These are phyloP conservation scores for Peromyscus polionotus DNA, from an alignment of 2,113 vertebrate genomes.

Conservation along the genomic window DNA sequence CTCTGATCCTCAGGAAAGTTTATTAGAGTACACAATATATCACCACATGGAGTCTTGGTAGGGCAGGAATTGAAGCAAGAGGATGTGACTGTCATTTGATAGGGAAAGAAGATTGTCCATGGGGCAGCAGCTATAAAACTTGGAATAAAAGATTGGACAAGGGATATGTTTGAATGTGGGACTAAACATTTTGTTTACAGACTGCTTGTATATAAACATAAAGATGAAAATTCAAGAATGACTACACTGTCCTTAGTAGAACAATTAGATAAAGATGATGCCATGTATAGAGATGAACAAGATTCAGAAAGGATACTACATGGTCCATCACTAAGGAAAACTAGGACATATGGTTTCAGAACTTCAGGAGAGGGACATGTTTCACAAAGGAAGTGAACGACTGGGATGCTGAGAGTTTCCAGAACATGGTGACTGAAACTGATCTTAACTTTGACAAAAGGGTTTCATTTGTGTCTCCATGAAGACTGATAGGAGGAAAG, in stretches of 20 bases:
- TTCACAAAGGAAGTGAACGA: neutral
- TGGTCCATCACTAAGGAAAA: neutral
- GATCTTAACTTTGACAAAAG: neutral
- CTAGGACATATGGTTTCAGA: neutral
- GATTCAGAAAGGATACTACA: neutral
- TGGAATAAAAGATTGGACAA: neutral
- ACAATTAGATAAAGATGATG: neutral
- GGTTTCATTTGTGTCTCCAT: neutral
- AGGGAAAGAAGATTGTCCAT: neutral
- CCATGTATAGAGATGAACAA: neutral
- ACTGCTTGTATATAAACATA: neutral
- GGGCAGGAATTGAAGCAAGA: neutral
- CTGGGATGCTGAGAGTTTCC: neutral
- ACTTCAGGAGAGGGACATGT: neutral
- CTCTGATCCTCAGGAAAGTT: too few species aligned
- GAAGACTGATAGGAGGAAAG: constrained; percentile 9
- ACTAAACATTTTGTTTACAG: neutral
- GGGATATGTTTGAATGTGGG: neutral
- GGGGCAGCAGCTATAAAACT: neutral
- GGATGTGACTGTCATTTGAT: neutral
- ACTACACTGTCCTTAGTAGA: neutral
- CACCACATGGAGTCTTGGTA: neutral
- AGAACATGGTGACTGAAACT: neutral
- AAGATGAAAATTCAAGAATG: neutral
- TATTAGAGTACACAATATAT: too few species aligned